These are phyloP conservation scores for Microctenopoma lineatum DNA, from an alignment of 2,797 vertebrate species.

Conservation along the genomic window DNA sequence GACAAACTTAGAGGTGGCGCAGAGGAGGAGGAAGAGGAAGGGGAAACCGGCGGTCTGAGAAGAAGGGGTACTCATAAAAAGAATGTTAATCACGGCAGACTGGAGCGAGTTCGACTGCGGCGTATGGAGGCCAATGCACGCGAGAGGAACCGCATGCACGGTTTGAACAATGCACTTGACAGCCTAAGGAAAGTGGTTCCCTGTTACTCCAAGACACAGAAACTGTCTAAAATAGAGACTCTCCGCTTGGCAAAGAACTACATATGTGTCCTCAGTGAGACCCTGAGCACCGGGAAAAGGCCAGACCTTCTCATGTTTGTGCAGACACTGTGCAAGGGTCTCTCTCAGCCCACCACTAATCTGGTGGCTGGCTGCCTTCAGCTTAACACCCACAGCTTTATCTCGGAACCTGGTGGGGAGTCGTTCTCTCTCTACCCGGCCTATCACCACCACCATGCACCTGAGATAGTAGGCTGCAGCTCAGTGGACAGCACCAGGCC, in stretches of 20 bases:
- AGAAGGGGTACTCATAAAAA: conserved; percentile 89
- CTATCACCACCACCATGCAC: conserved; percentile 81
- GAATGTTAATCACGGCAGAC: conserved; percentile 88
- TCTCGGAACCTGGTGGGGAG: conserved; percentile 87
- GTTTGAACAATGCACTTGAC: conserved; percentile 96
- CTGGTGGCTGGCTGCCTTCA: conserved; percentile 97
- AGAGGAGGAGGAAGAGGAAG: conserved; percentile 80
- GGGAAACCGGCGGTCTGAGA: conserved; percentile 84
- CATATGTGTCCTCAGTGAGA: conserved; percentile 97
- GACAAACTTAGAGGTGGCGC: conserved; percentile 79
- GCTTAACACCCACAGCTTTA: conserved; percentile 90
- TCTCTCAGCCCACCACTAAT: conserved; percentile 98
- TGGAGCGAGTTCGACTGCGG: conserved; percentile 91
- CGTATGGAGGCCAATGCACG: conserved; percentile 94
- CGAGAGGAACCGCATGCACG: conserved; percentile 99
- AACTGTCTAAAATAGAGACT: conserved; percentile 98
- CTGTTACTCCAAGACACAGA: conserved; percentile 99
- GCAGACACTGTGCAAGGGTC: conserved; percentile 95
- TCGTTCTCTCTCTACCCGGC: conserved; percentile 86
- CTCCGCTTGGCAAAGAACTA: conserved; percentile 98
- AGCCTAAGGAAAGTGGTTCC: conserved; percentile 96
- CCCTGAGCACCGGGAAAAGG: conserved; percentile 94
- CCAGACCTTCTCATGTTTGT: conserved; percentile 96
- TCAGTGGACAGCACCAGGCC: conserved; percentile 85
- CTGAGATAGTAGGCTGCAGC: conserved; percentile 73